These are phyloP conservation scores for Calvadosia cruxmelitensis DNA, from an alignment of 30 jellyfish, hydroid and myxozoan species.

Conservation along the genomic window DNA sequence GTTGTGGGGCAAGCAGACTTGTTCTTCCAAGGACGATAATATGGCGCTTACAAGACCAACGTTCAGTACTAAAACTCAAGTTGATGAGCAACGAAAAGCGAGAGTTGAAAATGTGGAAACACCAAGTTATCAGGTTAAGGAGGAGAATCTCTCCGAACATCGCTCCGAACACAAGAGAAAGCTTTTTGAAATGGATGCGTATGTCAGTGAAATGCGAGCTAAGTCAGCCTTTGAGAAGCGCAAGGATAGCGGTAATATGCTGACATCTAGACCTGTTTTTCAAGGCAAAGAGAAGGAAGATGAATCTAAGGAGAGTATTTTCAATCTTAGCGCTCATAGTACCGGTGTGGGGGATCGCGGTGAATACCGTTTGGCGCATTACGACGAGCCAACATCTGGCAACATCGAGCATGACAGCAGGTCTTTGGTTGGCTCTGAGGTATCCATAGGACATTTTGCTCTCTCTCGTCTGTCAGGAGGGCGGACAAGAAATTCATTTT, in stretches of 20 bases:
- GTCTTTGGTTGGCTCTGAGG: constrained; percentile 6
- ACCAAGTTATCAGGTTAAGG: too few species aligned
- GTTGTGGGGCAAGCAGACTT: too few species aligned
- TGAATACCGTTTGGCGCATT: constrained; percentile 44
- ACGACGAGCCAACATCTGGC: constrained; percentile 47
- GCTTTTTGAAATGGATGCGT: too few species aligned
- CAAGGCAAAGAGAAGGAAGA: constrained; percentile 51
- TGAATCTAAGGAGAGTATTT: constrained; percentile 27
- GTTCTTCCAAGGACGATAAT: too few species aligned
- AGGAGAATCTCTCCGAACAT: too few species aligned
- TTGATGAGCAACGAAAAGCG: too few species aligned
- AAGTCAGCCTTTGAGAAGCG: background rate
- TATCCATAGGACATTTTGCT: constrained; percentile 5
- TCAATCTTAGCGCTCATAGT: constrained; percentile 21
- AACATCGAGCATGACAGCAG: background rate
- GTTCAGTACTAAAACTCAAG: too few species aligned
- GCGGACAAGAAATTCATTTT: background rate
- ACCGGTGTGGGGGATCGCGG: constrained; percentile 57
- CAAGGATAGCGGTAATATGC: constrained; percentile 4
- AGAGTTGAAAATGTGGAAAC: too few species aligned
- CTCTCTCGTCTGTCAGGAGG: constrained; percentile 1
- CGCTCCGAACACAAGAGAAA: too few species aligned
- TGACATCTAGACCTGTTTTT: constrained; percentile 42
- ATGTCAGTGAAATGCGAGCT: too few species aligned
- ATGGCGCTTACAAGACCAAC: background rate